These are phyloP conservation scores for Salvelinus namaycush DNA, from an alignment of 2,113 vertebrate genomes.

Conservation along the genomic window DNA sequence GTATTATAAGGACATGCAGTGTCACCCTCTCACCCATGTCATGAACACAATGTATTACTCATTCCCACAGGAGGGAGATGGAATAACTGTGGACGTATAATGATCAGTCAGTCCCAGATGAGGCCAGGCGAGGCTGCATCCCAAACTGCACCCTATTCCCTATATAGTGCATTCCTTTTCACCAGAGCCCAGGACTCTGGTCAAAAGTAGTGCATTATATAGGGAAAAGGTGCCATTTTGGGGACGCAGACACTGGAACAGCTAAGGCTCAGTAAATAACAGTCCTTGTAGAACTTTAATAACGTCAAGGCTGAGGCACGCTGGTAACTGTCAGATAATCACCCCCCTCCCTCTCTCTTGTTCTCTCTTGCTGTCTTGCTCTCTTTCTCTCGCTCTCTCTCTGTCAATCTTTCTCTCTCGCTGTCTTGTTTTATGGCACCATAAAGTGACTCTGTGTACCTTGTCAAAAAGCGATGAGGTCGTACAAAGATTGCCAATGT, in stretches of 20 bases:
- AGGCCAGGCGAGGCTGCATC: not conserved
- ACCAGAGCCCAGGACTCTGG: no score
- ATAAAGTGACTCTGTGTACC: conserved; percentile 40
- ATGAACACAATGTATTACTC: not conserved
- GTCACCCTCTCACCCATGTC: not conserved
- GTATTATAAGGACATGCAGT: no score
- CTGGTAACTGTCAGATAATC: not conserved
- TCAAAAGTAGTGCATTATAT: no score
- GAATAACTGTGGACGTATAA: not conserved
- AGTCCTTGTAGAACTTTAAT: not conserved
- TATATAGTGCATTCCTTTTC: no score
- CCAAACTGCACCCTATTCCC: no score
- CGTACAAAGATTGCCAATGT: conserved; percentile 39
- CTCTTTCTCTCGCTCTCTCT: not conserved
- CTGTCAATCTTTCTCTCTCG: conserved; percentile 2
- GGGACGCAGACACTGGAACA: not conserved
- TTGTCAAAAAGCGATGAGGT: conserved; percentile 41
- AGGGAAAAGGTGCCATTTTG: no score
- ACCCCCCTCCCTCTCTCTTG: not conserved
- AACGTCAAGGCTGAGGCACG: not conserved
- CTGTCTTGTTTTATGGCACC: conserved; percentile 22
- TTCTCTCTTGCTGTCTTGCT: not conserved
- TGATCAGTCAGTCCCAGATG: not conserved
- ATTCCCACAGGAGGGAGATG: not conserved
- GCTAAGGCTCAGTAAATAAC: not conserved